Evolutionary conservation across 2,797 vertebrate species (phyloP).

Genomic region (Cuniculus paca): DNA sequence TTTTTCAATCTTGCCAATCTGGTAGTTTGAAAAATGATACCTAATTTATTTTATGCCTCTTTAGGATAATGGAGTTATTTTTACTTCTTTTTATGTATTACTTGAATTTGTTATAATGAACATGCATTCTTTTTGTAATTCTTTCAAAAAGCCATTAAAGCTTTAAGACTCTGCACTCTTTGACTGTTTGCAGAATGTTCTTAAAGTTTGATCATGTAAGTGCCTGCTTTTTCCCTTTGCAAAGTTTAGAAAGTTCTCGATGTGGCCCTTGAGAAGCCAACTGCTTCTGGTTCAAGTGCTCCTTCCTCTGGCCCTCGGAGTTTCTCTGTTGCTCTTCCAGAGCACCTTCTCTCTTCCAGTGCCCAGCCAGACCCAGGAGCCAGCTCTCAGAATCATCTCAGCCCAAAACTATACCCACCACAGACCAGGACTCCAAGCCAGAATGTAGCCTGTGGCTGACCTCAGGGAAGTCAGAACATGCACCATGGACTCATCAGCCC

Average conservation of each 20-base stretch:
- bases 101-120: slow-evolving; percentile 9
- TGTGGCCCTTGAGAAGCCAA: slow-evolving; percentile 89
- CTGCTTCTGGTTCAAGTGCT: slow-evolving; percentile 92
- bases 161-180: background rate
- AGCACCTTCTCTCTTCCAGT: slow-evolving; percentile 82
- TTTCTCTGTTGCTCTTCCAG: slow-evolving; percentile 90
- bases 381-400: background rate
- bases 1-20: background rate
- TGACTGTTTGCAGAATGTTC: background rate
- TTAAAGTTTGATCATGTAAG: background rate
- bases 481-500: background rate
- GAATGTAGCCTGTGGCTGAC: background rate
- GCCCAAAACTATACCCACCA: background rate
- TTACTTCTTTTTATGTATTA: slow-evolving; percentile 35
- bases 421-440: background rate
- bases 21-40: background rate
- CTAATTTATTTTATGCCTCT: background rate
- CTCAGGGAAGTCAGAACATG: background rate
- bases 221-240: slow-evolving; percentile 58
- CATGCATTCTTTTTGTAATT: background rate
- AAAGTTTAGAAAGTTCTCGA: slow-evolving; percentile 90
- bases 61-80: background rate
- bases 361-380: slow-evolving; percentile 24
- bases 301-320: slow-evolving; percentile 90
- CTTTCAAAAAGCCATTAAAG: slow-evolving; percentile 22